These are phyloP conservation scores for Betta splendens DNA, from an alignment of 2,797 vertebrate species.

Conservation along the genomic window DNA sequence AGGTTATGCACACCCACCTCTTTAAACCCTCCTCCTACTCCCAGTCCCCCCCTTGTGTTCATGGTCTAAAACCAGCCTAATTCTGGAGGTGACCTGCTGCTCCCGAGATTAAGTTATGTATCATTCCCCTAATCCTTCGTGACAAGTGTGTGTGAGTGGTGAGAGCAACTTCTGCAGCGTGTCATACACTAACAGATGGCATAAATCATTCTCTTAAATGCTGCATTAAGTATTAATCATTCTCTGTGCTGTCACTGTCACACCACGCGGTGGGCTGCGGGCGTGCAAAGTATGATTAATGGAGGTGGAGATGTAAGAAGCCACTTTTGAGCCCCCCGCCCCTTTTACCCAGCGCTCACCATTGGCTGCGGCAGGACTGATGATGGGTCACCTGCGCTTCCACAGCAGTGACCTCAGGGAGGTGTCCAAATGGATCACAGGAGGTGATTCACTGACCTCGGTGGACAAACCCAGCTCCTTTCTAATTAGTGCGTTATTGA, in stretches of 20 bases:
- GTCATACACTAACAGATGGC: slow-evolving; percentile 84
- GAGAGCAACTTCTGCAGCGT: slow-evolving; percentile 74
- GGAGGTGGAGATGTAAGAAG: slow-evolving; percentile 75
- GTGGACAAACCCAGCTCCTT: slow-evolving; percentile 32
- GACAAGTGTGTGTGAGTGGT: slow-evolving; percentile 77
- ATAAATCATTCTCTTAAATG: slow-evolving; percentile 88
- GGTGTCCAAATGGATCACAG: slow-evolving; percentile 56
- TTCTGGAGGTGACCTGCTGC: slow-evolving; percentile 82
- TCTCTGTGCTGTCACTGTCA: slow-evolving; percentile 81
- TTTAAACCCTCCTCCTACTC: slow-evolving; percentile 46
- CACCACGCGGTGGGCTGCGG: slow-evolving; percentile 63
- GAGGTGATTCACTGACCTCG: slow-evolving; percentile 50
- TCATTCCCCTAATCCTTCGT: slow-evolving; percentile 79
- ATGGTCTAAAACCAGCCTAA: slow-evolving; percentile 75
- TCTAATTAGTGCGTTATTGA: slow-evolving; percentile 13
- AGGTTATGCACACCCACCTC: slow-evolving; percentile 61
- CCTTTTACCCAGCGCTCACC: slow-evolving; percentile 56
- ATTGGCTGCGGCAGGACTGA: slow-evolving; percentile 48
- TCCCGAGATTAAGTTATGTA: slow-evolving; percentile 83
- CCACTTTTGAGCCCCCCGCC: slow-evolving; percentile 59
- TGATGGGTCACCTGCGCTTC: slow-evolving; percentile 48
- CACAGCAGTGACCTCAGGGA: slow-evolving; percentile 60
- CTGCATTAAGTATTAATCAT: slow-evolving; percentile 88
- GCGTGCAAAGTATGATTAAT: slow-evolving; percentile 85
- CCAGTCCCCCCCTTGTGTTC: slow-evolving; percentile 57